Conservation (phyloP, 1,140 invertebrate species). For the Brachionus koreanus region DNA sequence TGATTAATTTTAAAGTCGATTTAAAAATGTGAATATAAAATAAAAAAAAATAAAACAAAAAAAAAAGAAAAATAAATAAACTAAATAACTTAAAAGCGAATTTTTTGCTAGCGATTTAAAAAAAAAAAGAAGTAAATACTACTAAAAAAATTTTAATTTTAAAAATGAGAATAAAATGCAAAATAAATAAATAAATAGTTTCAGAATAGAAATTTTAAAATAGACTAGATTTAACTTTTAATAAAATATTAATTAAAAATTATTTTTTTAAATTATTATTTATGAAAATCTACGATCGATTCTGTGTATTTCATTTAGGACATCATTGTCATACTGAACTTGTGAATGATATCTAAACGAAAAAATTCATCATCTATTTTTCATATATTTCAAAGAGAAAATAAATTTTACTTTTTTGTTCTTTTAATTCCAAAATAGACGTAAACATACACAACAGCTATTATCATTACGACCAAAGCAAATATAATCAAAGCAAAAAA, state of each 20-base stretch:
- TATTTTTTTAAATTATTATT: constrained; percentile 4
- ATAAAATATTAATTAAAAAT: neutral
- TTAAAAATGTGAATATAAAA: too few species aligned
- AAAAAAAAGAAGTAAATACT: neutral
- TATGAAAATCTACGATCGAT: constrained; percentile 8
- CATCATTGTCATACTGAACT: constrained; percentile 3
- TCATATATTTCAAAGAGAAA: too few species aligned
- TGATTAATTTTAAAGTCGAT: too few species aligned
- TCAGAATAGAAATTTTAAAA: neutral
- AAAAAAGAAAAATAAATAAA: too few species aligned
- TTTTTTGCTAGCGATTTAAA: too few species aligned
- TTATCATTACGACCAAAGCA: neutral
- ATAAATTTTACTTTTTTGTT: constrained; percentile 26
- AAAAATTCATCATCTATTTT: neutral
- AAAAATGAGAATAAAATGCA: neutral
- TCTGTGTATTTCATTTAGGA: neutral
- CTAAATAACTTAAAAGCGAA: too few species aligned
- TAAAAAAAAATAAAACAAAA: too few species aligned
- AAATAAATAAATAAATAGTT: neutral
- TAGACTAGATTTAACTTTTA: neutral
- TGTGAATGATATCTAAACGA: neutral
- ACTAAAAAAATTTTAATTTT: neutral
- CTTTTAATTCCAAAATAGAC: constrained; percentile 34
- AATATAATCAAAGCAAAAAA: constrained; percentile 34
- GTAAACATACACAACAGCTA: constrained; percentile 22